phyloP scores from a whole-genome alignment of 2,797 vertebrate genomes.

The Loris lydekkerianus region DNA sequence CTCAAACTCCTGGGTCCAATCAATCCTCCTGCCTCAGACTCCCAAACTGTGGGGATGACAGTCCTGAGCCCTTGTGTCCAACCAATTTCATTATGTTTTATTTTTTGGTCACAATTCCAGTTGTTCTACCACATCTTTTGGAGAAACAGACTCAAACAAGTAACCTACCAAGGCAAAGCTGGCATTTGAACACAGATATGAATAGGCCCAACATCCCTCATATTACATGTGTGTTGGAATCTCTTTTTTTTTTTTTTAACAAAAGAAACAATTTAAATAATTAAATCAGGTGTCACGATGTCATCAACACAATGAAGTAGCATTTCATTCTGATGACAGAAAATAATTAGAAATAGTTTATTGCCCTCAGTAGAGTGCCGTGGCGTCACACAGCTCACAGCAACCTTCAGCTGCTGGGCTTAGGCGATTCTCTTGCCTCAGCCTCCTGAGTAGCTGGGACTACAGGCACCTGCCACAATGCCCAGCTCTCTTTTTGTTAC shows the following conservation, averaged over 20 bases:
- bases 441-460: too few species aligned
- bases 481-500: too few species aligned
- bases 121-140: neutral
- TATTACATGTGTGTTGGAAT: neutral
- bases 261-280: neutral
- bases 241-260: neutral
- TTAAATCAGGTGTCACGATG: neutral
- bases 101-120: neutral
- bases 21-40: neutral
- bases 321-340: neutral
- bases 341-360: neutral
- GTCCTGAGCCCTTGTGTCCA: neutral
- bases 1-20: neutral
- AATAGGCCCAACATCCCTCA: neutral
- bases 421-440: too few species aligned
- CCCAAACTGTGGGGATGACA: neutral
- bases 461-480: too few species aligned
- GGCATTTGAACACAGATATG: neutral
- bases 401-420: too few species aligned
- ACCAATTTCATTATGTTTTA: neutral
- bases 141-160: neutral
- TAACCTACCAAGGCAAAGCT: neutral
- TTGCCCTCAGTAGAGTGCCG: neutral
- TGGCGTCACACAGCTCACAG: too few species aligned
- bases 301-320: neutral